These are phyloP conservation scores for Prietella phreatophila DNA, from an alignment of 2,113 vertebrate genomes.

Conservation along the genomic window DNA sequence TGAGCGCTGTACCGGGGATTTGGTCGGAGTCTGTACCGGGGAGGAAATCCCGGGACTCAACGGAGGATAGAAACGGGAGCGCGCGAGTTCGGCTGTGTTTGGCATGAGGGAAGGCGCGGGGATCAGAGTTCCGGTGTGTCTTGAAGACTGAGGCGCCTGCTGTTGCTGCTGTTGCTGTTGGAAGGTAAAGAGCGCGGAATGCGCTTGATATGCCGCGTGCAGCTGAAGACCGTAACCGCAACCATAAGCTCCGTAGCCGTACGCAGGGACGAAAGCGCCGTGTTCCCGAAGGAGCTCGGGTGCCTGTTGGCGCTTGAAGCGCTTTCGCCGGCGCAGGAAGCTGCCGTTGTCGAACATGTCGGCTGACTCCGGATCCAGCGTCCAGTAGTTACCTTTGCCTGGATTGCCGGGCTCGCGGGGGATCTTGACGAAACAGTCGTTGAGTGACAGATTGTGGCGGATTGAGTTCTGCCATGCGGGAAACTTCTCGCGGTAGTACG, in stretches of 20 bases:
- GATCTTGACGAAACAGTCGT: conserved; percentile 85
- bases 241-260: conserved; percentile 79
- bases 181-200: conserved; percentile 83
- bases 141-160: conserved; percentile 56
- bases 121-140: conserved; percentile 72
- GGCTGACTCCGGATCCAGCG: conserved; percentile 86
- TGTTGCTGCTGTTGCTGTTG: conserved; percentile 78
- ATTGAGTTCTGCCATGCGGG: conserved; percentile 87
- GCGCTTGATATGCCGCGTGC: conserved; percentile 81
- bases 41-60: conserved; percentile 71
- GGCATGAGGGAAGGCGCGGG: conserved; percentile 73
- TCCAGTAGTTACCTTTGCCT: conserved; percentile 91
- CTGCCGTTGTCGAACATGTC: conserved; percentile 93
- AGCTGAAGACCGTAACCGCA: conserved; percentile 87
- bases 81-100: conserved; percentile 76
- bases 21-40: conserved; percentile 68
- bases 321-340: conserved; percentile 85
- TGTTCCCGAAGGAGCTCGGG: conserved; percentile 79
- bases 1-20: conserved; percentile 74
- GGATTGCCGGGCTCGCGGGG: conserved; percentile 87
- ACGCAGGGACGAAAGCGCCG: conserved; percentile 73
- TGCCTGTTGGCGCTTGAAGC: conserved; percentile 88
- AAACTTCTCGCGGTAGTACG: conserved; percentile 85
- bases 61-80: conserved; percentile 82
- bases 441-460: conserved; percentile 82